Conservation (phyloP, 64 coral and sea anemone species). For the Anthopleura sola region DNA sequence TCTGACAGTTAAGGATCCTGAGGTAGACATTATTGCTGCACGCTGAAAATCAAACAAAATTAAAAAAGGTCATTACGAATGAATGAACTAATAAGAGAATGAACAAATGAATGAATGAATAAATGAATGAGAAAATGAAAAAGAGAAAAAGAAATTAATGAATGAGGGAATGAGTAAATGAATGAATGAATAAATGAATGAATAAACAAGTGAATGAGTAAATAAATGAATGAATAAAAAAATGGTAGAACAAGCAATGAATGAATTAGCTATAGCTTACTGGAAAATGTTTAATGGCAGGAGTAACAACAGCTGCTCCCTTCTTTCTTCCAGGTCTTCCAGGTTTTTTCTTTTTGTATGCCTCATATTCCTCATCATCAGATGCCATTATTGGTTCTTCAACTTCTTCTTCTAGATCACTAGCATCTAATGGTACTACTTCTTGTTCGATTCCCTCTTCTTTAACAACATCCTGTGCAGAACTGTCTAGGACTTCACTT, state of each 20-base stretch:
- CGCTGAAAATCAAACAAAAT: not conserved
- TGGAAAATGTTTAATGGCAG: not conserved
- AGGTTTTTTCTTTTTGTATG: conserved; percentile 32
- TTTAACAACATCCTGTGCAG: conserved; percentile 14
- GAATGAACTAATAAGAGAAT: too few relatives aligned
- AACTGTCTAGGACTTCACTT: conserved; percentile 14
- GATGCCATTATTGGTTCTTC: conserved; percentile 55
- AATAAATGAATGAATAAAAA: not conserved
- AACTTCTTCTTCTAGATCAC: conserved; percentile 59
- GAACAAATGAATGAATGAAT: too few relatives aligned
- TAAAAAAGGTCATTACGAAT: not conserved
- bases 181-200: not conserved
- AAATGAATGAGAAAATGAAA: too few relatives aligned
- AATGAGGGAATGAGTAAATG: not conserved
- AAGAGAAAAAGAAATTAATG: too few relatives aligned
- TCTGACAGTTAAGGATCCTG: conserved; percentile 68
- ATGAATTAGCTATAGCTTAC: not conserved
- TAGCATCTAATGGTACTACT: conserved; percentile 12
- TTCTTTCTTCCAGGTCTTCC: conserved; percentile 50
- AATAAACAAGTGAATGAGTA: not conserved
- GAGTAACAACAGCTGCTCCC: not conserved
- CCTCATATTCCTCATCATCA: conserved; percentile 78
- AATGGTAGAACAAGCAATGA: not conserved
- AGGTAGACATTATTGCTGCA: not conserved
- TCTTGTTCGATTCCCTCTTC: conserved; percentile 44